Percentiles rank a stretch among this genome's conserved stretches.
phyloP scores from a whole-genome alignment of 2,888 invertebrate species.

The Acanthopleura granulata region DNA sequence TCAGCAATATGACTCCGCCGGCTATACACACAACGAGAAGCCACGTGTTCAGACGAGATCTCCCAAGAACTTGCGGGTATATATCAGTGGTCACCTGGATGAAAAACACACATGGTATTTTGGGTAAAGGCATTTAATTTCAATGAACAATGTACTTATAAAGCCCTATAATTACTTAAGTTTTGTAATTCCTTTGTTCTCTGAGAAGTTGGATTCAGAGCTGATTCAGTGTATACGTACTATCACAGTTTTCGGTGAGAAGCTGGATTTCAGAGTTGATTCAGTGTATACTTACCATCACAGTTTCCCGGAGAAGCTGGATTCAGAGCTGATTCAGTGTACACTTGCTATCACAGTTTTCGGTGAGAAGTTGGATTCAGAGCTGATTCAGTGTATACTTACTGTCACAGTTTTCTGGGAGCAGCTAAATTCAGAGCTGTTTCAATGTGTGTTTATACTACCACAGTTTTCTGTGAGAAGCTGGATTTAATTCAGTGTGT shows the following conservation, averaged over 20 bases:
- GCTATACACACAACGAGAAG: not conserved
- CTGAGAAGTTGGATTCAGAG: not conserved
- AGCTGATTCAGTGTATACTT: not conserved
- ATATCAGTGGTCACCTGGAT: constrained; percentile 6
- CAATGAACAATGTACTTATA: too few species aligned
- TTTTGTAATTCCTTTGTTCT: too few species aligned
- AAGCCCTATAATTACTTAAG: too few species aligned
- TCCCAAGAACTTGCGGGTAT: not conserved
- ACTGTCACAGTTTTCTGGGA: too few species aligned
- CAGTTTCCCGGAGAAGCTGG: too few species aligned
- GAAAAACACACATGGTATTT: not conserved
- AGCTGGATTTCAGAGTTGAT: too few species aligned
- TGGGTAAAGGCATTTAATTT: too few species aligned
- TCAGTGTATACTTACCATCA: too few species aligned
- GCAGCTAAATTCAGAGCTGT: not conserved
- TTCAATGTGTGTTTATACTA: not conserved
- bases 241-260: too few species aligned
- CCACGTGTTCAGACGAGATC: constrained; percentile 1
- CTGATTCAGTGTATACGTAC: not conserved
- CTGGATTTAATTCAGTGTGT: not conserved
- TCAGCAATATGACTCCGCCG: not conserved
- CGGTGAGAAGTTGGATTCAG: not conserved
- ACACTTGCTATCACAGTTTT: not conserved
- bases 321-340: not conserved
- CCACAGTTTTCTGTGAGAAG: too few species aligned